These are phyloP conservation scores for Aspidoscelis tigris DNA, from an alignment of 2,113 vertebrate genomes.

Conservation along the genomic window DNA sequence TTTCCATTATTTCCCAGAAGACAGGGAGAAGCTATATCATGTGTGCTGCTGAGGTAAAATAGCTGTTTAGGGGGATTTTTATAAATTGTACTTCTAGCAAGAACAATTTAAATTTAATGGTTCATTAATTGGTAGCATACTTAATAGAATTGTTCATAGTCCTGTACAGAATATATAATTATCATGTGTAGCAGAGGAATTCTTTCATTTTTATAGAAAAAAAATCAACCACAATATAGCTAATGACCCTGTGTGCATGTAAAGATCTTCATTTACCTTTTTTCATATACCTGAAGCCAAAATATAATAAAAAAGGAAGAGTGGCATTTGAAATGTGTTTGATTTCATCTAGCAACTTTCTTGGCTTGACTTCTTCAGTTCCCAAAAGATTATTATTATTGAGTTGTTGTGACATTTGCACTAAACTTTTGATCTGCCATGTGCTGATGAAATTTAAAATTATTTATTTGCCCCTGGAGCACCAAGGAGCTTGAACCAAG, in stretches of 20 bases:
- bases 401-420: neutral
- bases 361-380: neutral
- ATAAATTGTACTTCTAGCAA: slow-evolving; percentile 41
- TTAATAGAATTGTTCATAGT: slow-evolving; percentile 45
- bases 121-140: slow-evolving; percentile 43
- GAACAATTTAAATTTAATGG: slow-evolving; percentile 41
- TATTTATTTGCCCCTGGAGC: neutral
- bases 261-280: slow-evolving; percentile 10
- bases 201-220: slow-evolving; percentile 39
- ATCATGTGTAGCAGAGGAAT: slow-evolving; percentile 30
- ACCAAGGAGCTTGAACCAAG: too few species aligned
- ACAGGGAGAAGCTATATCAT: slow-evolving; percentile 39
- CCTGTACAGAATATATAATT: slow-evolving; percentile 33
- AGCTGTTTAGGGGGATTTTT: slow-evolving; percentile 34
- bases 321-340: neutral
- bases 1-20: slow-evolving; percentile 36
- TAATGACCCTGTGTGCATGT: slow-evolving; percentile 9
- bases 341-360: slow-evolving; percentile 4
- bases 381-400: neutral
- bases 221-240: slow-evolving; percentile 33
- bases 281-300: slow-evolving; percentile 4
- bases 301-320: neutral
- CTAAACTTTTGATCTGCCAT: neutral
- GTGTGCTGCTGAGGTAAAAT: slow-evolving; percentile 3
- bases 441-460: neutral